Percentiles rank a stretch among this genome's conserved stretches.
These are phyloP conservation scores for Chondrilla cf. caribensis DNA, from an alignment of 37 sponge, comb jelly and placozoan species.

Conservation along the genomic window DNA sequence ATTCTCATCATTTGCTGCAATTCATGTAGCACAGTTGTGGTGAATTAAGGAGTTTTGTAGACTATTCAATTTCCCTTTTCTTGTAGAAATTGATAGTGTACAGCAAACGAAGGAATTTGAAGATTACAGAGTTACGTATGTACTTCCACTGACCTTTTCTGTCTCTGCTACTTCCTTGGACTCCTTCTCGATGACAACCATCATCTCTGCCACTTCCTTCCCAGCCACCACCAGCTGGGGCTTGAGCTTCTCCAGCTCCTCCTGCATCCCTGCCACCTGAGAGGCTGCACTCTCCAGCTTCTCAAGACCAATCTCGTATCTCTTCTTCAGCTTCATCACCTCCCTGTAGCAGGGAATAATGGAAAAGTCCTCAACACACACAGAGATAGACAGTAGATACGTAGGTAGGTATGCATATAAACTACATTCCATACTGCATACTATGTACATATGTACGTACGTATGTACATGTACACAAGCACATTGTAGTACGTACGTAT, in stretches of 20 bases:
- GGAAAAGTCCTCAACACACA: too few relatives aligned
- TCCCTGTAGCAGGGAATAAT: slow-evolving; percentile 52
- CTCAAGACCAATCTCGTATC: slow-evolving; percentile 95
- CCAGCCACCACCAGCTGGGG: slow-evolving; percentile 89
- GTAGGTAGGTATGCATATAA: too few relatives aligned
- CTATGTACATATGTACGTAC: too few relatives aligned
- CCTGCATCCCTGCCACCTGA: slow-evolving; percentile 93
- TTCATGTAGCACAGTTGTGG: not conserved
- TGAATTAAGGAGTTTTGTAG: not conserved
- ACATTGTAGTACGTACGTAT: too few relatives aligned
- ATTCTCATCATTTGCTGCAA: too few relatives aligned
- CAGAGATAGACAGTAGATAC: not conserved
- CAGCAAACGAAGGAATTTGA: not conserved
- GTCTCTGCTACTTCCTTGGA: slow-evolving; percentile 92
- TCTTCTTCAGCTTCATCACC: slow-evolving; percentile 79
- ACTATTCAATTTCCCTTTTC: not conserved
- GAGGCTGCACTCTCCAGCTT: slow-evolving; percentile 83
- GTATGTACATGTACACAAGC: too few relatives aligned
- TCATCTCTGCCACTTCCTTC: slow-evolving; percentile 92
- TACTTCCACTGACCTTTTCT: too few relatives aligned
- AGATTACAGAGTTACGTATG: too few relatives aligned
- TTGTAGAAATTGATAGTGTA: not conserved
- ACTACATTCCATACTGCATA: too few relatives aligned
- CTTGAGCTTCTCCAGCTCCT: slow-evolving; percentile 82
- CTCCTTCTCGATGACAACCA: slow-evolving; percentile 94